phyloP scores from a whole-genome alignment of 2,888 invertebrate species.

The Diabrotica balteata region DNA sequence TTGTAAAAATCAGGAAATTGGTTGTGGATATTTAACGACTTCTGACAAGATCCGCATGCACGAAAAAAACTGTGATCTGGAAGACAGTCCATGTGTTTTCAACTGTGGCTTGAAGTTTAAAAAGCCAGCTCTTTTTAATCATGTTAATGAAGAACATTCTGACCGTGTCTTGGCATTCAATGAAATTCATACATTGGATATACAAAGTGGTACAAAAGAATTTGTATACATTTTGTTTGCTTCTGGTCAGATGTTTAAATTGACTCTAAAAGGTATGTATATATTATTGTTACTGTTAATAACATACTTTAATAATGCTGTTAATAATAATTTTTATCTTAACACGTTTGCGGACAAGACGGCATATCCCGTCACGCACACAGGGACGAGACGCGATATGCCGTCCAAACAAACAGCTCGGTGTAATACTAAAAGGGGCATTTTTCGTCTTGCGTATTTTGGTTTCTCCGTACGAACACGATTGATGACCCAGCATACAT shows the following conservation, averaged over 20 bases:
- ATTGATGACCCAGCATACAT: too few species aligned
- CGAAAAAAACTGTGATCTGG: constrained; percentile 36
- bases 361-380: too few species aligned
- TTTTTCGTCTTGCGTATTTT: too few species aligned
- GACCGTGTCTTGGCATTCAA: constrained; percentile 27
- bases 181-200: constrained; percentile 28
- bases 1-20: constrained; percentile 40
- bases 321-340: too few species aligned
- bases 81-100: constrained; percentile 36
- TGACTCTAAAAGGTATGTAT: constrained; percentile 32
- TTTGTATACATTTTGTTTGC: constrained; percentile 30
- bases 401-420: too few species aligned
- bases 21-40: constrained; percentile 39
- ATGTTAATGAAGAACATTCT: constrained; percentile 33
- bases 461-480: too few species aligned
- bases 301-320: too few species aligned
- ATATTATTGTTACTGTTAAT: too few species aligned
- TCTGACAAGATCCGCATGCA: constrained; percentile 41
- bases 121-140: constrained; percentile 34
- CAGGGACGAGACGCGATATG: too few species aligned
- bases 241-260: constrained; percentile 38
- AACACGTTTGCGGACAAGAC: too few species aligned
- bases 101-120: constrained; percentile 38
- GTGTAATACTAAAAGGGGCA: too few species aligned
- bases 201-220: constrained; percentile 29